Evolutionary conservation across 2,113 vertebrate species (phyloP).

Genomic region (Bubo blakistoni): DNA sequence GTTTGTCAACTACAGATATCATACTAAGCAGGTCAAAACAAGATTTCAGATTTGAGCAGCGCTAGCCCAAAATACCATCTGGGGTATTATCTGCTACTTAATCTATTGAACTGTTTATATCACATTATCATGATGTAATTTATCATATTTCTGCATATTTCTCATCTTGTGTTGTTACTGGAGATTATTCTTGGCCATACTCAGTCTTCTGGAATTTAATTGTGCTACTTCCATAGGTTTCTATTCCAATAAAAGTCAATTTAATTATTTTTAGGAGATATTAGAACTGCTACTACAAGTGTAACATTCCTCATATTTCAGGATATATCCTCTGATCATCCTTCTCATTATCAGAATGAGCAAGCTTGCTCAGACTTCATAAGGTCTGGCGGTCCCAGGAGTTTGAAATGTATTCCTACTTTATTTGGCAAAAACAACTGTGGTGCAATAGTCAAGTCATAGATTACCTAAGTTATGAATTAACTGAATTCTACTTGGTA

Average conservation of each 20-base stretch:
- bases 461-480: background rate
- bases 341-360: background rate
- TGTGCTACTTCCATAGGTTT: background rate
- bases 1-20: background rate
- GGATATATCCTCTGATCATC: background rate
- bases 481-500: background rate
- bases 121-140: background rate
- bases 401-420: conserved; percentile 23
- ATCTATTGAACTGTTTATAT: background rate
- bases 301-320: background rate
- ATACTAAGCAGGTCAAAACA: background rate
- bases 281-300: background rate
- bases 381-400: background rate
- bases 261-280: background rate
- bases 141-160: background rate
- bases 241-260: background rate
- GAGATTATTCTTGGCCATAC: background rate
- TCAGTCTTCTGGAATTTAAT: background rate
- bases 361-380: background rate
- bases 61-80: background rate
- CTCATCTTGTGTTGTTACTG: background rate
- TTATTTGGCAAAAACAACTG: conserved; percentile 65
- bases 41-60: background rate
- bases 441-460: conserved; percentile 33
- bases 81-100: background rate